These are phyloP conservation scores for Priapulus caudatus DNA, from an alignment of 2,888 invertebrate species.

Conservation along the genomic window DNA sequence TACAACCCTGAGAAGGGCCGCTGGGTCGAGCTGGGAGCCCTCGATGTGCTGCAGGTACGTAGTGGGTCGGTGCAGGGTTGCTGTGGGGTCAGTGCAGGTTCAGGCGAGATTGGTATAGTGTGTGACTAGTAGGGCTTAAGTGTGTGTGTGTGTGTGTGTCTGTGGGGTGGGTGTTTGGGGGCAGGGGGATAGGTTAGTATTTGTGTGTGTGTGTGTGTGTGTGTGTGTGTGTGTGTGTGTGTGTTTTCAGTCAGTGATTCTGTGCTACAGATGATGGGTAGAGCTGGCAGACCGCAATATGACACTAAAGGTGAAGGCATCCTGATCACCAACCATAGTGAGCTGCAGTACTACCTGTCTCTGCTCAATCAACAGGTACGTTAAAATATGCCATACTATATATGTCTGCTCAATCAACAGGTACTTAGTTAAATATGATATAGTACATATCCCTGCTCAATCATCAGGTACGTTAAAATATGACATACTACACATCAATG, in stretches of 20 bases:
- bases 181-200: no score
- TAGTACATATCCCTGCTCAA: no score
- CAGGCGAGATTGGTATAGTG: background rate
- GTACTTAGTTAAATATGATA: no score
- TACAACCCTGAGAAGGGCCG: slow-evolving; percentile 96
- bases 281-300: slow-evolving; percentile 95
- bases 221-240: no score
- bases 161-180: no score
- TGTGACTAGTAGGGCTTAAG: slow-evolving; percentile 6
- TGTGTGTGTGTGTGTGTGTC: background rate
- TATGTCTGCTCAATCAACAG: no score
- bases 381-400: background rate
- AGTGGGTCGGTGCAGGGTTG: no score
- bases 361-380: slow-evolving; percentile 78
- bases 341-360: slow-evolving; percentile 93
- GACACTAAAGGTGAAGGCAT: slow-evolving; percentile 95
- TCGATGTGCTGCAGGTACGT: slow-evolving; percentile 76
- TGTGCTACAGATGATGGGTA: slow-evolving; percentile 76
- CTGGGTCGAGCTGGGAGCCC: slow-evolving; percentile 92
- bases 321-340: slow-evolving; percentile 94
- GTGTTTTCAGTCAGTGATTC: no score
- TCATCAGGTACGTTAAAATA: no score
- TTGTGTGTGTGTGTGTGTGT: no score
- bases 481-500: no score
- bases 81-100: background rate